Conservation (phyloP, 2,888 invertebrate genomes). For the Slavum lentiscoides region DNA sequence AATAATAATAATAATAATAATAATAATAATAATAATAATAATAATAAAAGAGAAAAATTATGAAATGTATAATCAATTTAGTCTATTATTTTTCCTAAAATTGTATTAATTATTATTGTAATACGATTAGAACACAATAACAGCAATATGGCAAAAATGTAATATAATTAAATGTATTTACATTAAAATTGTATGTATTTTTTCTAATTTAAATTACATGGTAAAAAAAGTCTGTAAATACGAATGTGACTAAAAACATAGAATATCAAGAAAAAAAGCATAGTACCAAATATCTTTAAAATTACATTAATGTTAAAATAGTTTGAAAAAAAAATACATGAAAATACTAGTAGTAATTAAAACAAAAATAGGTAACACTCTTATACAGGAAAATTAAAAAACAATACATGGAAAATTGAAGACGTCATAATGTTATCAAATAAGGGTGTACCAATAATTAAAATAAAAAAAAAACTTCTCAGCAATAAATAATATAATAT, state of each 20-base stretch:
- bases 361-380: conserved; percentile 51
- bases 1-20: conserved; percentile 26
- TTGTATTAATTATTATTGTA: conserved; percentile 46
- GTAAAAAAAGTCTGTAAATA: conserved; percentile 48
- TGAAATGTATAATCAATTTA: conserved; percentile 38
- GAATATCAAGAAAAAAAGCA: conserved; percentile 49
- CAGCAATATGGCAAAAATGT: conserved; percentile 47
- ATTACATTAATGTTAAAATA: conserved; percentile 39
- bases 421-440: conserved; percentile 33
- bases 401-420: conserved; percentile 4
- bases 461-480: conserved; percentile 30
- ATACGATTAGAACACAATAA: conserved; percentile 50
- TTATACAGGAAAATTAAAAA: conserved; percentile 42
- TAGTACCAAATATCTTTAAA: conserved; percentile 42
- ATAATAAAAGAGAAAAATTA: conserved; percentile 31
- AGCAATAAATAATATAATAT: conserved; percentile 43
- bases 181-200: conserved; percentile 35
- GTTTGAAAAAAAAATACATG: conserved; percentile 36
- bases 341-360: conserved; percentile 42
- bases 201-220: conserved; percentile 46
- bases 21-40: conserved; percentile 1
- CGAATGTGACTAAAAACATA: conserved; percentile 45
- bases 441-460: conserved; percentile 29
- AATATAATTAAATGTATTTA: conserved; percentile 47
- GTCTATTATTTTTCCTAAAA: conserved; percentile 40